Percentiles rank a stretch among this genome's conserved stretches.
Evolutionary conservation across 1,140 invertebrate genomes (phyloP).

Genomic region (Druon quercuslanigerum): DNA sequence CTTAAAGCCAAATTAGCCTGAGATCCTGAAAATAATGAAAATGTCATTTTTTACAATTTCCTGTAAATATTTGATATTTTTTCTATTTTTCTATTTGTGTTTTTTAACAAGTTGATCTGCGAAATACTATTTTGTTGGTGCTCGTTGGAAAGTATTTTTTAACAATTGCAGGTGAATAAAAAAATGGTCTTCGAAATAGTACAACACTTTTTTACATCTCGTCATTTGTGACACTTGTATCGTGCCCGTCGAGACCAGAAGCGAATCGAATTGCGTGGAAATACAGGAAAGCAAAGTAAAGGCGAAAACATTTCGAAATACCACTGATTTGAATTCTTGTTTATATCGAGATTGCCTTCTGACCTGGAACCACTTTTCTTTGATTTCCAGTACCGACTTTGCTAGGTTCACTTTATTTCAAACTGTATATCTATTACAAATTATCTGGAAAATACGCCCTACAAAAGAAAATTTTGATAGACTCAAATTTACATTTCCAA

Average conservation of each 20-base stretch:
- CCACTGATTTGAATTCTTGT: background rate
- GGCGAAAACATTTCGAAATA: background rate
- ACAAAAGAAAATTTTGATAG: too few relatives aligned
- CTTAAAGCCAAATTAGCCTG: background rate
- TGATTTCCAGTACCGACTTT: too few relatives aligned
- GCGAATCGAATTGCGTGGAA: slow-evolving; percentile 3
- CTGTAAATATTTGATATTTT: too few relatives aligned
- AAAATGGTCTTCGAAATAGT: background rate
- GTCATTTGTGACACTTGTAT: slow-evolving; percentile 16
- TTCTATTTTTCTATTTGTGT: too few relatives aligned
- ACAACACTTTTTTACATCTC: slow-evolving; percentile 10
- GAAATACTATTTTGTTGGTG: too few relatives aligned
- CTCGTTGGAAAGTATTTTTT: too few relatives aligned
- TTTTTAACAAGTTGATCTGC: too few relatives aligned
- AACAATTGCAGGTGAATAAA: background rate
- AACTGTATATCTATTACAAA: too few relatives aligned
- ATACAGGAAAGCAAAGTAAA: background rate
- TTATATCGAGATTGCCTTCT: slow-evolving; percentile 2
- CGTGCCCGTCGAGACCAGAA: slow-evolving; percentile 4
- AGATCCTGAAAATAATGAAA: too few relatives aligned
- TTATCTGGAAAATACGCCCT: too few relatives aligned
- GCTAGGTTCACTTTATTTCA: too few relatives aligned
- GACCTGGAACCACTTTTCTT: background rate
- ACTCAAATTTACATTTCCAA: too few relatives aligned
- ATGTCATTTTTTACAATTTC: background rate